Percentiles rank a stretch among this genome's conserved stretches.
These are phyloP conservation scores for Clistopyga incitator DNA, from an alignment of 2,888 invertebrate species.

Conservation along the genomic window DNA sequence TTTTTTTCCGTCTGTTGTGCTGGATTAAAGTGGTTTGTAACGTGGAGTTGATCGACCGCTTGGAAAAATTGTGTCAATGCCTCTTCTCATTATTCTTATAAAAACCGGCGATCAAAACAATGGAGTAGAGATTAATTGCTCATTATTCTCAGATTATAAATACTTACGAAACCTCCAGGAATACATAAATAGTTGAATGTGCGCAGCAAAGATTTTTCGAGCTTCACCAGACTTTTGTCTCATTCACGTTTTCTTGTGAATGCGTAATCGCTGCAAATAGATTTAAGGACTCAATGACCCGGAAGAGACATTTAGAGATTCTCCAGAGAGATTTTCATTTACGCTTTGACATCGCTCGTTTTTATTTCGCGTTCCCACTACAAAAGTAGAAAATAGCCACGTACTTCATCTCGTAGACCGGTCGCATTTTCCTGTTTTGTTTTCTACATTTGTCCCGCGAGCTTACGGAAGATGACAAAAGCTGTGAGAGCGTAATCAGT, in stretches of 20 bases:
- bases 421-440: constrained; percentile 26
- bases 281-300: too few species aligned
- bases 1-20: neutral
- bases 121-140: constrained; percentile 57
- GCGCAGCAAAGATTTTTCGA: too few species aligned
- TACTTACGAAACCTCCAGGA: constrained; percentile 39
- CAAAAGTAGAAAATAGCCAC: neutral
- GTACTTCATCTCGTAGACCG: neutral
- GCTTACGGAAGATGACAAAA: constrained; percentile 49
- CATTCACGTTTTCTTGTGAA: too few species aligned
- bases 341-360: neutral
- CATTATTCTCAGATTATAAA: constrained; percentile 31
- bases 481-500: constrained; percentile 75
- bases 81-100: constrained; percentile 60
- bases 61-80: constrained; percentile 72
- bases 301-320: too few species aligned
- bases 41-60: constrained; percentile 3
- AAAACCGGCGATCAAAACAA: constrained; percentile 61
- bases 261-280: too few species aligned
- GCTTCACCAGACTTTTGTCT: neutral
- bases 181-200: constrained; percentile 4
- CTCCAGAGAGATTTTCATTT: neutral
- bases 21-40: neutral
- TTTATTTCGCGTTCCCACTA: neutral
- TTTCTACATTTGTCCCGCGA: constrained; percentile 35